Conservation (phyloP, 1,140 invertebrate species). For the Limonius californicus region DNA sequence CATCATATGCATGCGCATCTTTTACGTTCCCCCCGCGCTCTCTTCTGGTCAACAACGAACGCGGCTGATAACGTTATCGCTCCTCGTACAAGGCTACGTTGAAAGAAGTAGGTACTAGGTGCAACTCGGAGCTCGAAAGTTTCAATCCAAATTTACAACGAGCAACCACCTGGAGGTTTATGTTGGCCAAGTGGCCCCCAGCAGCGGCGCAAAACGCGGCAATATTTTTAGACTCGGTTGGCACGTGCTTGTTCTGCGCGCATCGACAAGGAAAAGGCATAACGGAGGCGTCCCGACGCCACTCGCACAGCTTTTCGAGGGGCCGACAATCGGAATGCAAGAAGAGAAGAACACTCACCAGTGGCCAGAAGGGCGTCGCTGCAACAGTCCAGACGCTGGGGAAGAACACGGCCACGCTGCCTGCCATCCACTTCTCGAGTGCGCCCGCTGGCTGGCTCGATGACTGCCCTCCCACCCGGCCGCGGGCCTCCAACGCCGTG, state of each 20-base stretch:
- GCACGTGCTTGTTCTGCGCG: neutral
- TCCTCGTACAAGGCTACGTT: conserved; percentile 5
- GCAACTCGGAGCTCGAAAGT: neutral
- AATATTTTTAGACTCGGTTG: neutral
- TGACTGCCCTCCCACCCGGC: conserved; percentile 27
- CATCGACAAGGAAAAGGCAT: neutral
- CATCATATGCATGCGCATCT: conserved; percentile 9
- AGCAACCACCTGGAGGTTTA: neutral
- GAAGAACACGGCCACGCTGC: conserved; percentile 26
- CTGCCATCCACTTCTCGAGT: conserved; percentile 35
- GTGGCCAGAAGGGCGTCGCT: conserved; percentile 18
- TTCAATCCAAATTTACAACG: neutral
- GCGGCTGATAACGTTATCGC: conserved; percentile 11
- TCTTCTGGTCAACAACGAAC: conserved; percentile 1
- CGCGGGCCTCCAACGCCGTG: conserved; percentile 28
- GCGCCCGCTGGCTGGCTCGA: conserved; percentile 26
- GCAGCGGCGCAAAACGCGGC: neutral
- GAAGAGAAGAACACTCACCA: conserved; percentile 22
- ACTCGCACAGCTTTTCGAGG: too few species aligned
- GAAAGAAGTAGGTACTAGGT: conserved; percentile 9
- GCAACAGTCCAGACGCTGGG: conserved; percentile 24
- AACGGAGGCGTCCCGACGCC: neutral
- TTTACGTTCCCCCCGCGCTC: neutral
- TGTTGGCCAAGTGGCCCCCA: neutral
- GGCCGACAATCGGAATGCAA: too few species aligned